phyloP scores from a whole-genome alignment of 2,797 vertebrate species.

The Arnoldichthys spilopterus region DNA sequence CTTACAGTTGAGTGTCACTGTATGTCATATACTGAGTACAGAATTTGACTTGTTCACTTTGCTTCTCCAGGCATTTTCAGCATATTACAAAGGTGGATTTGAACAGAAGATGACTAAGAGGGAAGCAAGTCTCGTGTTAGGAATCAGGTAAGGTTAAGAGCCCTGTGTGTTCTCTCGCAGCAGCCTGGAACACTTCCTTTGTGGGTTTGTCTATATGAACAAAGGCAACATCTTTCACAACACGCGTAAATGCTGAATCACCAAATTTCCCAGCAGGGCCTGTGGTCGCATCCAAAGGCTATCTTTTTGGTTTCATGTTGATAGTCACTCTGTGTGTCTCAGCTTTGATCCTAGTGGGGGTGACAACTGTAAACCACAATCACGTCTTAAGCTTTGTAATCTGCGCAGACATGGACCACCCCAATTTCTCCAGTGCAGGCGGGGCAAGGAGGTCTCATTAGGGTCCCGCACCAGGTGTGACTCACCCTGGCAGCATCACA shows the following conservation, averaged over 20 bases:
- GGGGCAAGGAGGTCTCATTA: conserved; percentile 27
- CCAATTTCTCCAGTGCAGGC: conserved; percentile 35
- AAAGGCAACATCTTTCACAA: conserved; percentile 54
- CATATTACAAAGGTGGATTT: conserved; percentile 81
- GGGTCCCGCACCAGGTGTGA: conserved; percentile 49
- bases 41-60: conserved; percentile 19
- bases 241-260: conserved; percentile 40
- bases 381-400: conserved; percentile 50
- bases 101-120: conserved; percentile 78
- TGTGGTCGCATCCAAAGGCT: conserved; percentile 54
- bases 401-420: conserved; percentile 48
- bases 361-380: conserved; percentile 54
- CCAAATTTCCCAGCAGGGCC: conserved; percentile 55
- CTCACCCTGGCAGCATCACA: conserved; percentile 41
- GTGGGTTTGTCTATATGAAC: conserved; percentile 39
- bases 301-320: conserved; percentile 44
- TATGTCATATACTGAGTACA: not conserved
- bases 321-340: conserved; percentile 51
- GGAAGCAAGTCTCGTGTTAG: conserved; percentile 78
- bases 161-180: conserved; percentile 13
- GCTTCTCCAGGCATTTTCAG: conserved; percentile 68
- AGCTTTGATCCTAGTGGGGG: conserved; percentile 56
- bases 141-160: conserved; percentile 71
- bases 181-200: conserved; percentile 36
- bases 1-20: not conserved